phyloP scores from a whole-genome alignment of 1,140 invertebrate species.

The Chymomyza costata region DNA sequence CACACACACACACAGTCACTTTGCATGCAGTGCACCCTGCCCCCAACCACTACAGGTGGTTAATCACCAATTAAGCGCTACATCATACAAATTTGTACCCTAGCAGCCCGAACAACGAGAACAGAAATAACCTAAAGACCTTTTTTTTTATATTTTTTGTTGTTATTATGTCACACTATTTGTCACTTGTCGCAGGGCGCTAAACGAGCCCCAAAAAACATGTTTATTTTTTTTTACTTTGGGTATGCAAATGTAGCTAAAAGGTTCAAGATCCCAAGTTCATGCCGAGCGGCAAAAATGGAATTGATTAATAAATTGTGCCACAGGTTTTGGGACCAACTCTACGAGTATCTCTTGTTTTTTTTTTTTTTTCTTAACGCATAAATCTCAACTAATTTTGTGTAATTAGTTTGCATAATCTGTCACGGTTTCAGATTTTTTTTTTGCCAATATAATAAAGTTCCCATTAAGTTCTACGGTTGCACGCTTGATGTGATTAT shows the following conservation, averaged over 20 bases:
- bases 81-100: conserved; percentile 71
- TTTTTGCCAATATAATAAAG: conserved; percentile 48
- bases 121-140: conserved; percentile 26
- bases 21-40: neutral
- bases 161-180: conserved; percentile 63
- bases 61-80: conserved; percentile 74
- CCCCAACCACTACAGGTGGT: conserved; percentile 62
- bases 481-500: conserved; percentile 36
- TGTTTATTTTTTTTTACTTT: too few relatives aligned
- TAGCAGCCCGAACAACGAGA: conserved; percentile 16
- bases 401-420: conserved; percentile 73
- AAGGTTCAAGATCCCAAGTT: conserved; percentile 12
- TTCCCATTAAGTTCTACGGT: conserved; percentile 35
- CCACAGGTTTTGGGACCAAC: conserved; percentile 3
- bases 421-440: conserved; percentile 48
- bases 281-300: conserved; percentile 58
- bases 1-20: conserved; percentile 1
- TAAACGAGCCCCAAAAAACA: conserved; percentile 25
- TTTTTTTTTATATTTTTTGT: conserved; percentile 25
- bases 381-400: conserved; percentile 71
- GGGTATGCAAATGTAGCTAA: neutral
- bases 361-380: conserved; percentile 27
- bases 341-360: conserved; percentile 21
- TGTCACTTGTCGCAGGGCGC: conserved; percentile 45
- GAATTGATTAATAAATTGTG: conserved; percentile 66